Evolutionary conservation across 2,113 vertebrate species (phyloP).

Genomic region (Oplegnathus fasciatus): DNA sequence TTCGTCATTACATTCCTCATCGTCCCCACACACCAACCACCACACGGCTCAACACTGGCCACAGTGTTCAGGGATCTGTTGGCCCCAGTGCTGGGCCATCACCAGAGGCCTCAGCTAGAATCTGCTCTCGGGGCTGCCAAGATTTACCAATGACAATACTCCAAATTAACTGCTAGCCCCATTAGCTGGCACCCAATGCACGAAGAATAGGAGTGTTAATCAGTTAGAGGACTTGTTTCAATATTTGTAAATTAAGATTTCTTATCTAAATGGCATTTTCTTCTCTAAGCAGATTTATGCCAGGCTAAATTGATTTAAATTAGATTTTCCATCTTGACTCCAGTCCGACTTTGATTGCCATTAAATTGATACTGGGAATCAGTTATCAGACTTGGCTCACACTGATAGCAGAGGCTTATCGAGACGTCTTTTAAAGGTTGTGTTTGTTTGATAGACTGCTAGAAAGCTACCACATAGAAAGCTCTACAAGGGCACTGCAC

Average conservation of each 20-base stretch:
- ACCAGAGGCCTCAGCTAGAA: neutral
- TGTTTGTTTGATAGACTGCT: constrained; percentile 12
- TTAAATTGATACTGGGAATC: neutral
- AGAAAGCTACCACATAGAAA: neutral
- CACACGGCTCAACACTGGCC: constrained; percentile 52
- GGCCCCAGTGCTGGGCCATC: neutral
- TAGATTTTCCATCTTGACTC: neutral
- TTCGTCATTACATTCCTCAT: constrained; percentile 64
- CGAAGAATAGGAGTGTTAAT: neutral
- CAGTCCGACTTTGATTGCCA: neutral
- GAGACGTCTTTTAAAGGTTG: neutral
- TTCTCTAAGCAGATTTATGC: neutral
- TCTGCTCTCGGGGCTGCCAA: constrained; percentile 17
- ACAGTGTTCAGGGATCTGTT: constrained; percentile 50
- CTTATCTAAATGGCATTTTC: neutral
- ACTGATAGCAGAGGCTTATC: neutral
- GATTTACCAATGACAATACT: neutral
- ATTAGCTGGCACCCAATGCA: neutral
- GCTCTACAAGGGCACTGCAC: neutral
- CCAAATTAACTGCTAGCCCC: neutral
- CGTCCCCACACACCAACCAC: constrained; percentile 21
- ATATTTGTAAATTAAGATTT: neutral
- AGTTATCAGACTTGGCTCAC: constrained; percentile 2
- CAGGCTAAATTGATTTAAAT: neutral
- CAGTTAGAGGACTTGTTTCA: neutral